phyloP scores from a whole-genome alignment of 2,113 vertebrate species.

The Protomyctophum bolini region DNA sequence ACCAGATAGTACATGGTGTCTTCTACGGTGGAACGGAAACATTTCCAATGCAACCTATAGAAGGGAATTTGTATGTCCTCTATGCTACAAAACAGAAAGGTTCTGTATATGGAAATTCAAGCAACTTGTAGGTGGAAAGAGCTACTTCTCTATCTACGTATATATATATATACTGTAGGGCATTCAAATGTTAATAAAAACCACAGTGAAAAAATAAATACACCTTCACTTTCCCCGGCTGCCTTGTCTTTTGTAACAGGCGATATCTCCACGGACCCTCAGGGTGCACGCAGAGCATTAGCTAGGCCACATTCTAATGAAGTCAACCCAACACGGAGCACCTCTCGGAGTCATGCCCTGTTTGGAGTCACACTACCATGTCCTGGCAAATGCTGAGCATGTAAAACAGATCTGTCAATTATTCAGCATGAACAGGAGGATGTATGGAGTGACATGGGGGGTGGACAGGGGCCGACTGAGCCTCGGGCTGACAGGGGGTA shows the following conservation, averaged over 20 bases:
- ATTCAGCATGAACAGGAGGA: conserved; percentile 79
- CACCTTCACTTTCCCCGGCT: conserved; percentile 28
- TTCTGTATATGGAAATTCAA: conserved; percentile 56
- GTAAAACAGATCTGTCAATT: conserved; percentile 82
- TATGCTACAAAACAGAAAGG: conserved; percentile 51
- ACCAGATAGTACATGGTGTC: conserved; percentile 66
- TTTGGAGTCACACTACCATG: conserved; percentile 79
- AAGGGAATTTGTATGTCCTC: conserved; percentile 64
- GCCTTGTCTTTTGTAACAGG: conserved; percentile 39
- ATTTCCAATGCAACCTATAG: conserved; percentile 44
- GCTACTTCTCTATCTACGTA: too few relatives aligned
- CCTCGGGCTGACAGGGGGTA: conserved; percentile 76
- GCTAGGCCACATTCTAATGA: conserved; percentile 66
- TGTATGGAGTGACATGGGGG: conserved; percentile 78
- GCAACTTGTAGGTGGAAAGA: conserved; percentile 57
- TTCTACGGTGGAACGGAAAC: conserved; percentile 64
- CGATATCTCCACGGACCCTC: conserved; percentile 51
- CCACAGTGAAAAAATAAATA: too few relatives aligned
- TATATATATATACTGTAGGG: too few relatives aligned
- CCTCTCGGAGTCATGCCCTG: conserved; percentile 72
- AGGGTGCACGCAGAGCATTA: conserved; percentile 45
- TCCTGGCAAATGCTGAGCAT: conserved; percentile 80
- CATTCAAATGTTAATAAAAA: too few relatives aligned
- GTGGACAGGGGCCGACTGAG: conserved; percentile 77
- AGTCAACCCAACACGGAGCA: conserved; percentile 61